phyloP scores from a whole-genome alignment of 2,113 vertebrate genomes.

The Megatriorchis doriae region DNA sequence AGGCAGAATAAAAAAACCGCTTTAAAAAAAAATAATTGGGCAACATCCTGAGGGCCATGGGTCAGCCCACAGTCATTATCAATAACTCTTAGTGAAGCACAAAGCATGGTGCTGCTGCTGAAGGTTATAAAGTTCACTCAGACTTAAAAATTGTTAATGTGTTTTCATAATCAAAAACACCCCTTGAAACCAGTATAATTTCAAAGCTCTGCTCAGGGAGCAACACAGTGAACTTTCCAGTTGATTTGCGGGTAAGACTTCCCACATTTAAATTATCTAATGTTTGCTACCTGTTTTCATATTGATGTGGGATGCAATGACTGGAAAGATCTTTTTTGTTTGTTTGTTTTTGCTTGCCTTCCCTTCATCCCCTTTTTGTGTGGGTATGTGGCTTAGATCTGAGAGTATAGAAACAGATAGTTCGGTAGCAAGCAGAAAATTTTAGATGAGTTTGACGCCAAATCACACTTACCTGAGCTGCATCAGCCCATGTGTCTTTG shows the following conservation, averaged over 20 bases:
- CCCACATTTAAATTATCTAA: background rate
- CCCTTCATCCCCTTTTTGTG: background rate
- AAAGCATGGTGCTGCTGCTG: background rate
- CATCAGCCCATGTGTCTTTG: background rate
- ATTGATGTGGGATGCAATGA: background rate
- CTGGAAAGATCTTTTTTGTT: background rate
- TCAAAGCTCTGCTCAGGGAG: background rate
- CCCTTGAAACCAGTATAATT: background rate
- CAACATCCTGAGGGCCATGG: background rate
- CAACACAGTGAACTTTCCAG: background rate
- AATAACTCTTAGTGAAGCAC: background rate
- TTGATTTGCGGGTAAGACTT: background rate
- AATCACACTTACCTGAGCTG: background rate
- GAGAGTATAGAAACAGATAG: background rate
- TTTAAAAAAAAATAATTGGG: background rate
- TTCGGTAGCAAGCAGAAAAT: background rate
- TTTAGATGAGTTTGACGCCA: background rate
- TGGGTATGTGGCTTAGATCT: background rate
- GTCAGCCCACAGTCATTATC: background rate
- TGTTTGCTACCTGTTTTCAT: background rate
- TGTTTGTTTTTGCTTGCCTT: background rate
- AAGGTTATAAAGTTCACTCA: background rate
- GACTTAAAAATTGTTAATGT: background rate
- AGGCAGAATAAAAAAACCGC: background rate
- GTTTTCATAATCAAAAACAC: background rate